phyloP scores from a whole-genome alignment of 1,140 invertebrate genomes.

The Zaprionus inermis region DNA sequence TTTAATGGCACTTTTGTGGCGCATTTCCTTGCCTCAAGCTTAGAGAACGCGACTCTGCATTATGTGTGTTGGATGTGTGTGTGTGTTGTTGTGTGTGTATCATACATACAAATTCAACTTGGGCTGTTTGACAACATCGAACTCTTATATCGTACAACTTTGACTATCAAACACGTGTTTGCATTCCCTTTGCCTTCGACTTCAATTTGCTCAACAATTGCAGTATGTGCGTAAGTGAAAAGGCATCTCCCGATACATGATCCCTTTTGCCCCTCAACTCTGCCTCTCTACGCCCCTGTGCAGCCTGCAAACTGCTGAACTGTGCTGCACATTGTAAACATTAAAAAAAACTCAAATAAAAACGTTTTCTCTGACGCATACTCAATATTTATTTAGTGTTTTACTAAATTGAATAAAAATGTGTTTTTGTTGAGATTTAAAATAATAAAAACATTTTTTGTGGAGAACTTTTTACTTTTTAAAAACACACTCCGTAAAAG shows the following conservation, averaged over 20 bases:
- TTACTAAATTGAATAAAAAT: no score
- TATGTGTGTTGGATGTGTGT: background rate
- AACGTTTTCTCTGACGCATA: no score
- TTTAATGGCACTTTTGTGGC: slow-evolving; percentile 78
- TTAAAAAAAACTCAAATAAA: no score
- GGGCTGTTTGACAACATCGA: background rate
- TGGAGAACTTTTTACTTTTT: no score
- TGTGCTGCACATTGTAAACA: no score
- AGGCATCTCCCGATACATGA: no score
- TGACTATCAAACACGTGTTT: background rate
- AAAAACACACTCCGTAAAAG: no score
- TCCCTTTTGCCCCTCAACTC: background rate
- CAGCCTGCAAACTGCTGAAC: no score
- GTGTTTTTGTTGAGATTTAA: no score
- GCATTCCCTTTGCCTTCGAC: background rate
- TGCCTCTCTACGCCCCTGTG: no score
- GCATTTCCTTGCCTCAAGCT: slow-evolving; percentile 58
- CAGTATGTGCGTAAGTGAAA: background rate
- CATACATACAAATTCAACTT: background rate
- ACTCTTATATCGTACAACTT: background rate
- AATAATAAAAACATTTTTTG: no score
- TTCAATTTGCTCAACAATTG: background rate
- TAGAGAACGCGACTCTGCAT: slow-evolving; percentile 19
- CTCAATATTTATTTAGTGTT: no score
- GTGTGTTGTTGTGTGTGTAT: background rate